Conservation (phyloP, 2,888 invertebrate genomes). For the Atethmia centrago region DNA sequence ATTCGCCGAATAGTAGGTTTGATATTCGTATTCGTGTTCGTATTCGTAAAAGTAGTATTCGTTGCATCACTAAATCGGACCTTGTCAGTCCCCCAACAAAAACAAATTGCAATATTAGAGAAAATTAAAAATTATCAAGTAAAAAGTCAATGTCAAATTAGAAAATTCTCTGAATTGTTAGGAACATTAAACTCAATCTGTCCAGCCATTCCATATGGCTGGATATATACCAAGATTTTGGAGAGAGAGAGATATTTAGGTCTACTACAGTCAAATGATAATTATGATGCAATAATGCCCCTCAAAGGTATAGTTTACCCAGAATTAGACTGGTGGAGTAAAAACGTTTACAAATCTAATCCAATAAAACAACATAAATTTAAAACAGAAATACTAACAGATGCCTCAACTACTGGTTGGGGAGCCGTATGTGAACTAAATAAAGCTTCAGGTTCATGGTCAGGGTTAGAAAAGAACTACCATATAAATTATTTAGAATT, state of each 20-base stretch:
- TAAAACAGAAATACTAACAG: slow-evolving; percentile 8
- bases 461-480: not conserved
- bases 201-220: slow-evolving; percentile 13
- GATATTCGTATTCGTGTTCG: too few relatives aligned
- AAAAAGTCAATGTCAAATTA: slow-evolving; percentile 4
- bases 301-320: not conserved
- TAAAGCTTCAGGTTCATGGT: slow-evolving; percentile 8
- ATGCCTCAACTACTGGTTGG: slow-evolving; percentile 8
- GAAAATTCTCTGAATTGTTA: slow-evolving; percentile 6
- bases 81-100: not conserved
- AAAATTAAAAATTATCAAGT: not conserved
- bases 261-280: not conserved
- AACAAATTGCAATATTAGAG: not conserved
- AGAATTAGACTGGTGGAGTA: slow-evolving; percentile 5
- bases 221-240: not conserved
- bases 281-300: slow-evolving; percentile 10
- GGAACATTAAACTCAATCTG: slow-evolving; percentile 3
- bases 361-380: not conserved
- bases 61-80: not conserved
- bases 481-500: slow-evolving; percentile 14
- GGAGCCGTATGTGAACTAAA: not conserved
- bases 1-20: too few relatives aligned
- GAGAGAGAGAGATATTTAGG: slow-evolving; percentile 1
- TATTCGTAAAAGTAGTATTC: too few relatives aligned
- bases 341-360: not conserved